phyloP scores from a whole-genome alignment of 2,888 invertebrate species.

The Noctua pronuba region DNA sequence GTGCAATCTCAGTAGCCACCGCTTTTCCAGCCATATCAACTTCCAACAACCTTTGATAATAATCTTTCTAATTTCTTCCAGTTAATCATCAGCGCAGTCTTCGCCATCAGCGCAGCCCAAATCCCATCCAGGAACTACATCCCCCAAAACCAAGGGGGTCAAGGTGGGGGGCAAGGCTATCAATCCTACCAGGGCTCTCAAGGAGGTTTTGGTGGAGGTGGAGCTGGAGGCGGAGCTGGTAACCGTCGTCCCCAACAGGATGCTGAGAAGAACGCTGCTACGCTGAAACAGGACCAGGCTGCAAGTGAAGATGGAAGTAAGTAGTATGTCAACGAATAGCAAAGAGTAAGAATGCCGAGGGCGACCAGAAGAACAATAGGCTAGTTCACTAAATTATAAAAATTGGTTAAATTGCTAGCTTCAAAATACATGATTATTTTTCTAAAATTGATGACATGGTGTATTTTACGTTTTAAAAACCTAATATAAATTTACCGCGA shows the following conservation, averaged over 20 bases:
- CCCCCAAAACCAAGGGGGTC: constrained; percentile 71
- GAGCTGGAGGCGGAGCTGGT: constrained; percentile 56
- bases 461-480: neutral
- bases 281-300: constrained; percentile 79
- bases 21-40: neutral
- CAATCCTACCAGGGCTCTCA: constrained; percentile 40
- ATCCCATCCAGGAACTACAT: constrained; percentile 79
- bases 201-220: constrained; percentile 50
- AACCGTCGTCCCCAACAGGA: constrained; percentile 79
- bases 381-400: neutral
- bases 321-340: neutral
- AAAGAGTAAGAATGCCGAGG: neutral
- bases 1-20: neutral
- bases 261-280: constrained; percentile 78
- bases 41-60: neutral
- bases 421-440: neutral
- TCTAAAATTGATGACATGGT: too few relatives aligned
- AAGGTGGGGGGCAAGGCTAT: constrained; percentile 38
- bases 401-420: neutral
- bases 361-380: neutral
- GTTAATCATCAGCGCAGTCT: constrained; percentile 72
- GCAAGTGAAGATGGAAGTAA: constrained; percentile 79
- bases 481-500: neutral
- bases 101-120: constrained; percentile 77
- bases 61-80: constrained; percentile 61